A percentile compares a stretch with the other conserved stretches of the same genome.
phyloP scores from a whole-genome alignment of 2,797 vertebrate species.

The Menidia menidia region DNA sequence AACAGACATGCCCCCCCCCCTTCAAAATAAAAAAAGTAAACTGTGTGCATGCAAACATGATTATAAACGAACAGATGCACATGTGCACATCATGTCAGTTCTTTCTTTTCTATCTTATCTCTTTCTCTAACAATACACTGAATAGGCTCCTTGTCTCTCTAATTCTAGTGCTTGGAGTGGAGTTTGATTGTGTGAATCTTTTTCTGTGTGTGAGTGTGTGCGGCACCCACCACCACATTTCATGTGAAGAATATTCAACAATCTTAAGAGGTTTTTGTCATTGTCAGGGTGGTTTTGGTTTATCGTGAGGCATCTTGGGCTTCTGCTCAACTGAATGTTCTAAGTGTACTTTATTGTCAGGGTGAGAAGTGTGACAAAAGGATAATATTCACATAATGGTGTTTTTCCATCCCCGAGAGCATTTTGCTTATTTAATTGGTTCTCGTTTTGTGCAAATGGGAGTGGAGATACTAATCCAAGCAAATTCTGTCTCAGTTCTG shows the following conservation, averaged over 20 bases:
- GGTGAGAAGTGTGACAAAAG: slow-evolving; percentile 29
- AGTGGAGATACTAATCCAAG: slow-evolving; percentile 1
- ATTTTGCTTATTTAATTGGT: slow-evolving; percentile 41
- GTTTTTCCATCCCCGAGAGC: slow-evolving; percentile 21
- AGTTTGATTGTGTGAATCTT: slow-evolving; percentile 25
- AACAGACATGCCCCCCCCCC: slow-evolving; percentile 42
- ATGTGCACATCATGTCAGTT: slow-evolving; percentile 43
- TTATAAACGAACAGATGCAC: slow-evolving; percentile 44
- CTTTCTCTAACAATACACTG: slow-evolving; percentile 26
- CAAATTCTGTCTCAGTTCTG: background rate
- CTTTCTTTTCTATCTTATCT: slow-evolving; percentile 36
- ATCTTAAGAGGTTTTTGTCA: slow-evolving; percentile 50
- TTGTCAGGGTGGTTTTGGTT: slow-evolving; percentile 43
- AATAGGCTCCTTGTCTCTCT: slow-evolving; percentile 37
- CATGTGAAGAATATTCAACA: slow-evolving; percentile 57
- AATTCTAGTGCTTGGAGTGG: slow-evolving; percentile 23
- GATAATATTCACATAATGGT: slow-evolving; percentile 19
- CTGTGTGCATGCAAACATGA: slow-evolving; percentile 49
- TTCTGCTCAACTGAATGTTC: slow-evolving; percentile 35
- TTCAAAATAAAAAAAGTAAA: slow-evolving; percentile 23
- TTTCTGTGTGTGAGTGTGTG: slow-evolving; percentile 26
- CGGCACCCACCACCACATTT: slow-evolving; percentile 50
- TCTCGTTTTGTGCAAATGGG: slow-evolving; percentile 21
- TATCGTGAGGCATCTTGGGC: slow-evolving; percentile 43
- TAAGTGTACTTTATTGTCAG: slow-evolving; percentile 40